Percentiles rank a stretch among this genome's conserved stretches.
phyloP scores from a whole-genome alignment of 2,113 vertebrate genomes.

The Capreolus pygargus region DNA sequence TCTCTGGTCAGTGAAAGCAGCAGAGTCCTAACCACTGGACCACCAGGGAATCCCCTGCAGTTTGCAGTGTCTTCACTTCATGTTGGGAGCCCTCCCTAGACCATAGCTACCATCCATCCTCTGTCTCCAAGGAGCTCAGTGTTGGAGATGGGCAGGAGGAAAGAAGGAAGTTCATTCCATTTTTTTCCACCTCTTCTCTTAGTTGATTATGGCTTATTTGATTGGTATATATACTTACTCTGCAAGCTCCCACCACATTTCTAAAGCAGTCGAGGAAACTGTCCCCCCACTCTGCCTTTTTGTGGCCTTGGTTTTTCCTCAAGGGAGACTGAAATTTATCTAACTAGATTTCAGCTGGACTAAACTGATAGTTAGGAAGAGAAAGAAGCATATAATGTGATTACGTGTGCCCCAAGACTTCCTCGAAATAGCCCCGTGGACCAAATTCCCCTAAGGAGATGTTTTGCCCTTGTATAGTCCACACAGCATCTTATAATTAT shows the following conservation, averaged over 20 bases:
- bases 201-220: neutral
- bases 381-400: constrained; percentile 52
- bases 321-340: constrained; percentile 55
- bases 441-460: constrained; percentile 42
- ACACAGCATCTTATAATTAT: constrained; percentile 30
- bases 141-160: neutral
- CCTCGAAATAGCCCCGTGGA: constrained; percentile 30
- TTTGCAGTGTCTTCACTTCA: neutral
- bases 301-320: constrained; percentile 49
- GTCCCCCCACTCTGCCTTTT: neutral
- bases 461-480: neutral
- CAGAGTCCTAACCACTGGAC: neutral
- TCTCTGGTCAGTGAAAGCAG: neutral
- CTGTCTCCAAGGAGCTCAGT: neutral
- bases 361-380: constrained; percentile 57
- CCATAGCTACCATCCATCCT: neutral
- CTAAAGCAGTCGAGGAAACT: neutral
- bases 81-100: neutral
- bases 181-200: neutral
- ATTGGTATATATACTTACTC: neutral
- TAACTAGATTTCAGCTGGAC: constrained; percentile 62
- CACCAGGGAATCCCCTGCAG: neutral
- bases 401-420: constrained; percentile 46
- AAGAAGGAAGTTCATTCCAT: neutral
- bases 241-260: neutral